Evolutionary conservation across 1,140 invertebrate species (phyloP), one percentile per base, ranked within the genome.

Genomic region (Dreissena rostriformis): DNA sequence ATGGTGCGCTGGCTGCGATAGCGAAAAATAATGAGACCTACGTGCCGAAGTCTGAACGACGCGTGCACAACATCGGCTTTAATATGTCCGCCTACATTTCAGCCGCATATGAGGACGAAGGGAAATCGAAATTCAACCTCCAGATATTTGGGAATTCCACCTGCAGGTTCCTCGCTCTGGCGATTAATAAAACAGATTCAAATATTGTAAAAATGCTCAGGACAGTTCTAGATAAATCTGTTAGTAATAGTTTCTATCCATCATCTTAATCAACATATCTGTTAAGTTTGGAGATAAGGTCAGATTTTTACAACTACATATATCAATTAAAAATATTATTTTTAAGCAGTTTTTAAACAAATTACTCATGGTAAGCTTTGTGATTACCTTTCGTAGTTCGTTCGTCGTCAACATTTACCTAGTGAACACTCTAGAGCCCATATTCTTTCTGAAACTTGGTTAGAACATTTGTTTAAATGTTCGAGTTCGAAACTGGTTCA

Each of bases 121-220:
- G 89, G 10, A 71, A 85, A 26, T 77, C 89, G 15, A 87, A 89
- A n/a, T 93, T 93, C 82, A 89, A 87, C 76, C 82, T 92, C 73
- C 92, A 93, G 81, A 89, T 93, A 61, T 93, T 92, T 84, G 92
- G 92, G 52, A 91, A 89, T 51, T 88, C 87, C 61, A 83, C 90
- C 52, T 83, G 90, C 65, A 86, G 92, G 65, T 92, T 88, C 86
- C 88, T 93, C 85, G 82, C 90, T 14, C 80, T 93, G 66, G 86
- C 87, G 14, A 89, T 92, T 39, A 89, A 86, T 12, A 91, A 90
- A 84, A 88, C 88, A 76, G 92, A 93, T 66, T 90, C 90, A 11
- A 88, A 89, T 8, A 83, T 91, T 22, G 89, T 92, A 19, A 91
- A 89, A 75, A 81, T 90, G 12, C 83, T 93, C 12, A 84, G 90